phyloP scores from a whole-genome alignment of 1,140 invertebrate genomes.

The Ephestia elutella region DNA sequence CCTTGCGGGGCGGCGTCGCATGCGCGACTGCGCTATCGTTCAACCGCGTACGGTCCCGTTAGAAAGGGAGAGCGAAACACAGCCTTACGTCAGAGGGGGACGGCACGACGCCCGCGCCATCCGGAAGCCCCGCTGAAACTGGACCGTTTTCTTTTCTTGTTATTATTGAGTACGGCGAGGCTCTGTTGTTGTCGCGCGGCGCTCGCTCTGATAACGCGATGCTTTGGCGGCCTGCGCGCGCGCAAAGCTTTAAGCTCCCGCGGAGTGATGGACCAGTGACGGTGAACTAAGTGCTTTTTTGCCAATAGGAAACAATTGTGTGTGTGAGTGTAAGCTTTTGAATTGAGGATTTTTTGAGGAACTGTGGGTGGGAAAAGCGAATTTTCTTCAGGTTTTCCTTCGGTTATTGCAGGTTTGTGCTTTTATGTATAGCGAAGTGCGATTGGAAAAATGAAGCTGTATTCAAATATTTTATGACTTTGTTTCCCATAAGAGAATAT shows the following conservation, averaged over 20 bases:
- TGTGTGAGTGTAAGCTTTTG: constrained; percentile 6
- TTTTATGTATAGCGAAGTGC: background rate
- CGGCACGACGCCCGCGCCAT: constrained; percentile 47
- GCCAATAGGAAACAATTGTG: constrained; percentile 8
- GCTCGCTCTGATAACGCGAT: constrained; percentile 69
- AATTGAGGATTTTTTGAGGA: constrained; percentile 8
- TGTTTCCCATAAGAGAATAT: too few species aligned
- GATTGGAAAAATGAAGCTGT: background rate
- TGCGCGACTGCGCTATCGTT: constrained; percentile 66
- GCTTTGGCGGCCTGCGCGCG: constrained; percentile 61
- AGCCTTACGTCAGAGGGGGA: constrained; percentile 44
- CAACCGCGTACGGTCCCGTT: constrained; percentile 55
- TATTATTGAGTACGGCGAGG: constrained; percentile 71
- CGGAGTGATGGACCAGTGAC: constrained; percentile 33
- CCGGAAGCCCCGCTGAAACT: constrained; percentile 72
- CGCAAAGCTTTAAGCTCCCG: constrained; percentile 63
- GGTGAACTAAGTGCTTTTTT: constrained; percentile 24
- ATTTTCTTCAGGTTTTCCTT: background rate
- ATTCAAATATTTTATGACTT: too few species aligned
- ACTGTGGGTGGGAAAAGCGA: constrained; percentile 2
- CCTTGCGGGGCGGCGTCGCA: constrained; percentile 49
- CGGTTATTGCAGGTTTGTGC: background rate
- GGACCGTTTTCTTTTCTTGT: constrained; percentile 75
- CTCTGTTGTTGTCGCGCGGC: constrained; percentile 70
- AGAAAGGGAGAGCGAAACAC: constrained; percentile 56